Evolutionary conservation across 2,797 vertebrate species (phyloP).

Genomic region (Mico argentatus): DNA sequence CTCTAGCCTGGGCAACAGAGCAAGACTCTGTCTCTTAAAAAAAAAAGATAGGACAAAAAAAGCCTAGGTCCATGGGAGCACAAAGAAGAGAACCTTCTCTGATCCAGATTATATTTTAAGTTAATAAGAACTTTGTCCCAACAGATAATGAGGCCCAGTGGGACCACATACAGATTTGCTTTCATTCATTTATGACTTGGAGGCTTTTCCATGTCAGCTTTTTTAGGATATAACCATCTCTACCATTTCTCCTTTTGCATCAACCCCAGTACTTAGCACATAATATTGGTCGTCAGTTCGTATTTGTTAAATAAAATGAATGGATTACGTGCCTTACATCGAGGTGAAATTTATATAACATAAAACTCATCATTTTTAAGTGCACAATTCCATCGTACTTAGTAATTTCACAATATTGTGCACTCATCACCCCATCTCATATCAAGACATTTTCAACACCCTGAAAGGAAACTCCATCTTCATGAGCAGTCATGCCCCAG

Average conservation of each 20-base stretch:
- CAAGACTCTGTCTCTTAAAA: neutral
- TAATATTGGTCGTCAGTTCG: neutral
- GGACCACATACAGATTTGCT: neutral
- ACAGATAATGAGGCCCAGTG: neutral
- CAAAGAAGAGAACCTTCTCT: neutral
- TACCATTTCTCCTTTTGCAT: neutral
- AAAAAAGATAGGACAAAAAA: neutral
- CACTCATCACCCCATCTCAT: neutral
- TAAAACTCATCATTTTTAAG: neutral
- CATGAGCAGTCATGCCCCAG: neutral
- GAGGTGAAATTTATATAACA: neutral
- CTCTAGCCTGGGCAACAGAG: neutral
- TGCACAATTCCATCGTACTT: neutral
- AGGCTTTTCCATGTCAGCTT: neutral
- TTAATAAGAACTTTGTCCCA: neutral
- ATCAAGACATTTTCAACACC: neutral
- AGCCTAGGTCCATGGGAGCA: neutral
- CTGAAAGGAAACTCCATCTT: neutral
- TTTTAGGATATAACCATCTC: neutral
- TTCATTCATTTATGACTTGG: neutral
- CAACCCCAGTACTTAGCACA: too few species aligned
- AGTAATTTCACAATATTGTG: neutral
- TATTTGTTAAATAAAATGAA: neutral
- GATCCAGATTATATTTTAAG: neutral
- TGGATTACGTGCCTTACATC: neutral